Percentiles rank a stretch among this genome's conserved stretches.
These are phyloP conservation scores for Abramis brama DNA, from an alignment of 2,113 vertebrate species.

Conservation along the genomic window DNA sequence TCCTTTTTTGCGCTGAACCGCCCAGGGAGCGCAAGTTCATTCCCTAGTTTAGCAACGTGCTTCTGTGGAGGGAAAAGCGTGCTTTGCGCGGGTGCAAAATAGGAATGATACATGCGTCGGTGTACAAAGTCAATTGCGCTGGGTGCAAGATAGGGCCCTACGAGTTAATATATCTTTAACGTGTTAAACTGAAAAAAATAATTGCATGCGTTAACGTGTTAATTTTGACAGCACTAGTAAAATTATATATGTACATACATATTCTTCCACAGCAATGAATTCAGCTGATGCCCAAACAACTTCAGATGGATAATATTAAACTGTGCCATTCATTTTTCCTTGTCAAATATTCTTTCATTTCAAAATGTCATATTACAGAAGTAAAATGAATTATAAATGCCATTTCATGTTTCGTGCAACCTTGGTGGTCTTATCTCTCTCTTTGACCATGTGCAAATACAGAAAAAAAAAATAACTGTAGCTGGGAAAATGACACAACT, in stretches of 20 bases:
- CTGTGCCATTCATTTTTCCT: background rate
- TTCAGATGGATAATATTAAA: background rate
- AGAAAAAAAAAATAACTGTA: background rate
- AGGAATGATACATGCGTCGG: too few relatives aligned
- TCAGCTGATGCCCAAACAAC: background rate
- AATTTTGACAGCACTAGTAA: too few relatives aligned
- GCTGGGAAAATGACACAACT: background rate
- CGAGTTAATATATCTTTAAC: too few relatives aligned
- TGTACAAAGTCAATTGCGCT: too few relatives aligned
- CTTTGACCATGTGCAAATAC: background rate
- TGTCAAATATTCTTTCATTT: background rate
- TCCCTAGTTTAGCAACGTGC: too few relatives aligned
- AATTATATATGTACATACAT: background rate
- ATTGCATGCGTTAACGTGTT: too few relatives aligned
- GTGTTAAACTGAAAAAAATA: too few relatives aligned
- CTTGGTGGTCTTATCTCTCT: conserved; percentile 13
- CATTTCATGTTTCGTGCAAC: background rate
- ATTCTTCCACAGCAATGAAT: background rate
- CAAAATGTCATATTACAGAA: background rate
- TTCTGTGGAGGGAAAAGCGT: too few relatives aligned
- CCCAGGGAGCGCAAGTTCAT: too few relatives aligned
- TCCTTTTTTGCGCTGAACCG: too few relatives aligned
- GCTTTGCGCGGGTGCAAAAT: too few relatives aligned
- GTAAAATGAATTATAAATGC: conserved; percentile 11
- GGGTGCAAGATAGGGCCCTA: too few relatives aligned